Conservation (phyloP, 2,888 invertebrate species). For the Microctonus aethiopoides region DNA sequence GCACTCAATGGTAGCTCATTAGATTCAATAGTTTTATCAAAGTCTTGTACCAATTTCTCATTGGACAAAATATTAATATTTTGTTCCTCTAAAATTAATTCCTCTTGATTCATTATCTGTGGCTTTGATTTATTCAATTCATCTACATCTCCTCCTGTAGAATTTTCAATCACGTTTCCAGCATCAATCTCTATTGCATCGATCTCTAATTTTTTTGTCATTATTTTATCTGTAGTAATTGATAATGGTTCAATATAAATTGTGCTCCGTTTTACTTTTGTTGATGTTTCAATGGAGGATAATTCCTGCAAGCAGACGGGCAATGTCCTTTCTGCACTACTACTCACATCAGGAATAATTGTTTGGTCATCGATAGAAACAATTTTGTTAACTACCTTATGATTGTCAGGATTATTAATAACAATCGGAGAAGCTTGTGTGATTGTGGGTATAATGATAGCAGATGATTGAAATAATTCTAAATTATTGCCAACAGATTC, state of each 20-base stretch:
- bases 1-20: not conserved
- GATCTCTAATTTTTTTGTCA: not conserved
- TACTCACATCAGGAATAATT: not conserved
- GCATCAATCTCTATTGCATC: not conserved
- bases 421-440: not conserved
- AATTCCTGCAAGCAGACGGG: slow-evolving; percentile 1
- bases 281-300: not conserved
- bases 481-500: slow-evolving; percentile 11
- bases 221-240: slow-evolving; percentile 21
- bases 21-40: not conserved
- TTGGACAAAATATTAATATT: not conserved
- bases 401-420: slow-evolving; percentile 6
- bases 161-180: not conserved
- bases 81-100: not conserved
- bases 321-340: not conserved
- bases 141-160: not conserved
- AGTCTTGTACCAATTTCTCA: not conserved
- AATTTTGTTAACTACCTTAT: not conserved
- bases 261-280: slow-evolving; percentile 33
- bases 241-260: slow-evolving; percentile 37
- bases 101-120: not conserved
- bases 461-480: slow-evolving; percentile 7
- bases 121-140: not conserved
- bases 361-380: slow-evolving; percentile 11
- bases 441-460: slow-evolving; percentile 2